Evolutionary conservation across 2,113 vertebrate genomes (phyloP).

Genomic region (Polypterus bichir): DNA sequence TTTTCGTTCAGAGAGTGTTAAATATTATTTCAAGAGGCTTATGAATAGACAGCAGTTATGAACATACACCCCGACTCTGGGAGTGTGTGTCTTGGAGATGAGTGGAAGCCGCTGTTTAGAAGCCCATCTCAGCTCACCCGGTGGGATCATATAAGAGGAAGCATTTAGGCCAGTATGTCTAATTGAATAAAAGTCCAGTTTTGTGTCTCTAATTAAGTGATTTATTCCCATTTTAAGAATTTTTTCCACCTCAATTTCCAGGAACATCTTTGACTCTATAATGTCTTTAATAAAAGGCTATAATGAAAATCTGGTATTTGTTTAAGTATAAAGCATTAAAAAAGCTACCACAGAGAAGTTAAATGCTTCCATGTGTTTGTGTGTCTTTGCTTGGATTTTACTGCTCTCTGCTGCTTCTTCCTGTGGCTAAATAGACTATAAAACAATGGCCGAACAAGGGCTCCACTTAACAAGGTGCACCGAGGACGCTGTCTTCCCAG

Average conservation of each 20-base stretch:
- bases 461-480: constrained; percentile 3
- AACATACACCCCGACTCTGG: too few species aligned
- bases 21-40: too few species aligned
- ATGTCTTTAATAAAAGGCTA: constrained; percentile 43
- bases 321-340: constrained; percentile 49
- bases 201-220: constrained; percentile 44
- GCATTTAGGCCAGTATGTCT: constrained; percentile 16
- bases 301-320: constrained; percentile 52
- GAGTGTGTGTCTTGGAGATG: too few species aligned
- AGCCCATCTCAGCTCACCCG: too few species aligned
- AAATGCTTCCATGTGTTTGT: constrained; percentile 6
- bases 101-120: too few species aligned
- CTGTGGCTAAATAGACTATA: constrained; percentile 5
- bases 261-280: constrained; percentile 43
- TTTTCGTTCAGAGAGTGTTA: too few species aligned
- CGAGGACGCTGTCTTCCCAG: not conserved
- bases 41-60: too few species aligned
- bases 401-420: constrained; percentile 49
- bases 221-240: constrained; percentile 27
- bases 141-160: constrained; percentile 6
- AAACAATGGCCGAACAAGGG: constrained; percentile 3
- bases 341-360: constrained; percentile 17
- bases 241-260: constrained; percentile 50
- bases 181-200: constrained; percentile 30
- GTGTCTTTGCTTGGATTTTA: constrained; percentile 16